These are phyloP conservation scores for Cosmopolites sordidus DNA, from an alignment of 2,888 invertebrate genomes.

Conservation along the genomic window DNA sequence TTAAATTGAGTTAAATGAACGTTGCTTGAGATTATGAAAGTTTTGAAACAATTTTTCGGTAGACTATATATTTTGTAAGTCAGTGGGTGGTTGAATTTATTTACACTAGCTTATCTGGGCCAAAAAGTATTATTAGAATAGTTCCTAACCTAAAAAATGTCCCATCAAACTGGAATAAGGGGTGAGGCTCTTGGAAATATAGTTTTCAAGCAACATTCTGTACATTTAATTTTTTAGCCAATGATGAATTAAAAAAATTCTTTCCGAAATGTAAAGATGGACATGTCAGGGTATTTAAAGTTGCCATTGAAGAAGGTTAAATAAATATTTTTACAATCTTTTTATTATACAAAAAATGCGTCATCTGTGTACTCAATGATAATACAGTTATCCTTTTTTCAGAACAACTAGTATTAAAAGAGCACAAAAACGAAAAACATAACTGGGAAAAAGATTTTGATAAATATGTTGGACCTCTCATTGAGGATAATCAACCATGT, in stretches of 20 bases:
- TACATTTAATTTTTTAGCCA: slow-evolving; percentile 59
- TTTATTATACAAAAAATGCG: background rate
- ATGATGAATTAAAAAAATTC: slow-evolving; percentile 73
- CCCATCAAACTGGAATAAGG: slow-evolving; percentile 88
- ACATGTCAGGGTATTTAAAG: slow-evolving; percentile 74
- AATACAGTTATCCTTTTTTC: slow-evolving; percentile 30
- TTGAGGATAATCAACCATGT: slow-evolving; percentile 80
- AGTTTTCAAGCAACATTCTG: no score
- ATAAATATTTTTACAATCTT: slow-evolving; percentile 25
- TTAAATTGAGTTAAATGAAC: no score
- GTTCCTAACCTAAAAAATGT: slow-evolving; percentile 55
- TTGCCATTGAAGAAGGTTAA: slow-evolving; percentile 82
- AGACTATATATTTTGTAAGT: no score
- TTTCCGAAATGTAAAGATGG: slow-evolving; percentile 80
- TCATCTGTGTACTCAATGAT: background rate
- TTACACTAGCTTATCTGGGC: no score
- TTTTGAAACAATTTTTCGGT: no score
- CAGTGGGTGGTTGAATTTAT: no score
- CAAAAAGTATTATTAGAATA: no score
- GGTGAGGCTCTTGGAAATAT: slow-evolving; percentile 54
- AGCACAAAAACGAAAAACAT: slow-evolving; percentile 62
- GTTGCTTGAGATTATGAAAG: no score
- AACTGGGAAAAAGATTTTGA: slow-evolving; percentile 87
- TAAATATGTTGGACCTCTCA: slow-evolving; percentile 63
- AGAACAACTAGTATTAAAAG: slow-evolving; percentile 73